These are phyloP conservation scores for Steinernema hermaphroditum DNA, from an alignment of 2,888 invertebrate genomes.

Conservation along the genomic window DNA sequence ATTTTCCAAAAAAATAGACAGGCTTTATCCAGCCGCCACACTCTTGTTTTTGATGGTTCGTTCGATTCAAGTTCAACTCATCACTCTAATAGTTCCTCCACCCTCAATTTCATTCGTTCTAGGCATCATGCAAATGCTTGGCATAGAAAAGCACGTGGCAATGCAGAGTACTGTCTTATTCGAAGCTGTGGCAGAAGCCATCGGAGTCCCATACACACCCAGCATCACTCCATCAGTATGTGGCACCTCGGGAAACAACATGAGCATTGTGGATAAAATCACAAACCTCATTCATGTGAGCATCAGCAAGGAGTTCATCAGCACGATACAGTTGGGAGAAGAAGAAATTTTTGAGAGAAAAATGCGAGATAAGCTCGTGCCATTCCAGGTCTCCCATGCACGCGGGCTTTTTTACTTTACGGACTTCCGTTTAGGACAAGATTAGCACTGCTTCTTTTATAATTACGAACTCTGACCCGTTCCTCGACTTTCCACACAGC, in stretches of 20 bases:
- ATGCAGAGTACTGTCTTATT: background rate
- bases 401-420: background rate
- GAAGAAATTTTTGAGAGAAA: slow-evolving; percentile 6
- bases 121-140: slow-evolving; percentile 23
- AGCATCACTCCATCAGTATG: slow-evolving; percentile 3
- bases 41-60: no score
- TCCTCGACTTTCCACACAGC: slow-evolving; percentile 19
- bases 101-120: no score
- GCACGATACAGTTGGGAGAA: background rate
- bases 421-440: background rate
- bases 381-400: background rate
- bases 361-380: background rate
- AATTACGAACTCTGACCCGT: background rate
- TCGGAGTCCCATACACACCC: background rate
- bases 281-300: background rate
- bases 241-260: background rate
- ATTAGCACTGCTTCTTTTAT: background rate
- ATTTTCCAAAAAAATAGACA: no score
- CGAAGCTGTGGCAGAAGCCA: slow-evolving; percentile 11
- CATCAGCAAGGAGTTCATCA: slow-evolving; percentile 10
- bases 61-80: no score
- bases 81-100: no score
- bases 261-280: background rate
- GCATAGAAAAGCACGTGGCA: background rate
- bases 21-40: no score